phyloP scores from a whole-genome alignment of 2,797 vertebrate genomes.

The Tokudaia tokunoshimensis region DNA sequence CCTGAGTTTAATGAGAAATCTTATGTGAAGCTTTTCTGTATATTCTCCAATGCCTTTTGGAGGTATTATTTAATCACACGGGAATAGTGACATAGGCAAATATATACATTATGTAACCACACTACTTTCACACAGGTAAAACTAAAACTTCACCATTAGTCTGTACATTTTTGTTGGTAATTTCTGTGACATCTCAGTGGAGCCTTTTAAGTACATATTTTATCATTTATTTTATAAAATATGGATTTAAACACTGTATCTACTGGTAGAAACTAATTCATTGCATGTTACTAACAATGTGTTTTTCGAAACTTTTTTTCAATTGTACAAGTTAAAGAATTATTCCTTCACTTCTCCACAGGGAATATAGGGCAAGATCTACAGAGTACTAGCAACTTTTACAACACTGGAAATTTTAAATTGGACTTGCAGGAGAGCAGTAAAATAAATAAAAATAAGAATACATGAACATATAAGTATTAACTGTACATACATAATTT shows the following conservation, averaged over 20 bases:
- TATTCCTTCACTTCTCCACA: not conserved
- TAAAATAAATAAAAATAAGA: not conserved
- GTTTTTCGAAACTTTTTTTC: not conserved
- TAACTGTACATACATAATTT: not conserved
- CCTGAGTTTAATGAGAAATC: not conserved
- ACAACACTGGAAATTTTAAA: not conserved
- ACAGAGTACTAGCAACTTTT: not conserved
- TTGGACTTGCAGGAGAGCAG: not conserved
- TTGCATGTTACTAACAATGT: not conserved
- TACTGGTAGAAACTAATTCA: not conserved
- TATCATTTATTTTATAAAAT: not conserved
- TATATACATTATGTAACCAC: not conserved
- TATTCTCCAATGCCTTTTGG: not conserved
- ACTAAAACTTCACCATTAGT: not conserved
- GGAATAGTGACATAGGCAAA: not conserved
- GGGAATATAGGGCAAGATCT: not conserved
- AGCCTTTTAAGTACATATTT: not conserved
- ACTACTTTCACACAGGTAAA: not conserved
- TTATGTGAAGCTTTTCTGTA: not conserved
- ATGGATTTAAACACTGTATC: not conserved
- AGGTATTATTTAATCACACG: too few relatives aligned
- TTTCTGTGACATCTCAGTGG: not conserved
- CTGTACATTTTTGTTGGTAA: not conserved
- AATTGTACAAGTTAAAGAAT: not conserved
- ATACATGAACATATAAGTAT: not conserved